Percentiles rank a stretch among this genome's conserved stretches.
These are phyloP conservation scores for Strix uralensis DNA, from an alignment of 2,113 vertebrate species.

Conservation along the genomic window DNA sequence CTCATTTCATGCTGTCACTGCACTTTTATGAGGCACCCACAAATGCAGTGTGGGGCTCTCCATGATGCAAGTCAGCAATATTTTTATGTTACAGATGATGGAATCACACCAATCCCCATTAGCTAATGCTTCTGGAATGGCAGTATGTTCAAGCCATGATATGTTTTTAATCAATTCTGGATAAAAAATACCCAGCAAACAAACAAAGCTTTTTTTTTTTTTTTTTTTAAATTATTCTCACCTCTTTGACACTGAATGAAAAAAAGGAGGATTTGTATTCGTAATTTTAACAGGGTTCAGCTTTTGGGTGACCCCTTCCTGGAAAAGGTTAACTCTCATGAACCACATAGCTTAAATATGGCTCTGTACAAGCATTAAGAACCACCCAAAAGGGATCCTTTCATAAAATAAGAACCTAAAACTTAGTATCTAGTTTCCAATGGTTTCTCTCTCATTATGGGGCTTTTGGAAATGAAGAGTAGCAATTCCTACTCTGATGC, in stretches of 20 bases:
- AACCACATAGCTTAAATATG: neutral
- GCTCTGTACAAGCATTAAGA: neutral
- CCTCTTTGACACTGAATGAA: neutral
- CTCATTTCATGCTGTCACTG: neutral
- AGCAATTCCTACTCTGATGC: neutral
- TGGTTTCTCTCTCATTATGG: neutral
- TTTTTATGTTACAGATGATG: neutral
- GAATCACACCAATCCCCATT: neutral
- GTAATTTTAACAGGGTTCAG: slow-evolving; percentile 24
- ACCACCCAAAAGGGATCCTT: neutral
- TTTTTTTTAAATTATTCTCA: neutral
- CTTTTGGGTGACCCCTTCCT: neutral
- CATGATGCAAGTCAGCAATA: neutral
- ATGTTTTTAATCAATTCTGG: neutral
- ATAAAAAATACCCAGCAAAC: neutral
- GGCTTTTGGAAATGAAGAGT: neutral
- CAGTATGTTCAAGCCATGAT: neutral
- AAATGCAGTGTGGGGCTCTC: neutral
- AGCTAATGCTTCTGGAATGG: neutral
- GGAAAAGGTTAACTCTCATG: slow-evolving; percentile 10
- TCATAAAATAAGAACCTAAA: neutral
- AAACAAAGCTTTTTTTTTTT: neutral
- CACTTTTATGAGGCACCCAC: neutral
- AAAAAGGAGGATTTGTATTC: neutral
- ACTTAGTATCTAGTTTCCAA: neutral